Percentiles rank a stretch among this genome's conserved stretches.
Evolutionary conservation across 2,888 invertebrate genomes (phyloP).

Genomic region (Antheraea yamamai): DNA sequence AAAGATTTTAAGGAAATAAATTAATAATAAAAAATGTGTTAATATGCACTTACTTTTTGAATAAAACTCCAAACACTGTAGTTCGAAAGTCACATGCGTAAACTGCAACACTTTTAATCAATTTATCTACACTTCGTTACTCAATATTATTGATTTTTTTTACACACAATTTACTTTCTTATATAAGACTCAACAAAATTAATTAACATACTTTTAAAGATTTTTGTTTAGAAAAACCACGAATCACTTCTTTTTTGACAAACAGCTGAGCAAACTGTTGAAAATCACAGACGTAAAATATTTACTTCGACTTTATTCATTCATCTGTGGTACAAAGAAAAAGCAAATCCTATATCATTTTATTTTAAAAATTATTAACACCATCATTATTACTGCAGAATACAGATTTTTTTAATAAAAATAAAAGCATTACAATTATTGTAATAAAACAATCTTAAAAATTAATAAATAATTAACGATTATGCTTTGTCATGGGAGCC

Average conservation of each 20-base stretch:
- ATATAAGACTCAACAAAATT: not conserved
- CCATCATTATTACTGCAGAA: no score
- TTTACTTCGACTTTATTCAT: not conserved
- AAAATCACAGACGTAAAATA: not conserved
- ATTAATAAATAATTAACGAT: no score
- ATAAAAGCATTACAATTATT: no score
- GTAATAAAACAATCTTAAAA: no score
- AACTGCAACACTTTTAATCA: not conserved
- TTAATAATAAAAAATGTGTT: not conserved
- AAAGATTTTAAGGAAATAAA: not conserved
- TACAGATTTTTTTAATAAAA: no score
- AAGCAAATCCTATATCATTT: no score
- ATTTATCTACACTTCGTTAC: not conserved
- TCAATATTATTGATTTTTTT: not conserved
- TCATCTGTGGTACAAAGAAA: no score
- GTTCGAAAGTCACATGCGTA: not conserved
- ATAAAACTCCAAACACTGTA: not conserved
- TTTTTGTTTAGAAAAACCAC: not conserved
- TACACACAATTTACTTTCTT: not conserved
- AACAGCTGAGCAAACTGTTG: not conserved
- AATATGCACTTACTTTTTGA: not conserved
- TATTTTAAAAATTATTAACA: no score
- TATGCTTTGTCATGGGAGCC: no score
- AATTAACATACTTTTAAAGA: not conserved
- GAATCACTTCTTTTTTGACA: conserved; percentile 1